These are phyloP conservation scores for Drosophila melanogaster DNA, from an alignment of 1,140 invertebrate species.

Conservation along the genomic window DNA sequence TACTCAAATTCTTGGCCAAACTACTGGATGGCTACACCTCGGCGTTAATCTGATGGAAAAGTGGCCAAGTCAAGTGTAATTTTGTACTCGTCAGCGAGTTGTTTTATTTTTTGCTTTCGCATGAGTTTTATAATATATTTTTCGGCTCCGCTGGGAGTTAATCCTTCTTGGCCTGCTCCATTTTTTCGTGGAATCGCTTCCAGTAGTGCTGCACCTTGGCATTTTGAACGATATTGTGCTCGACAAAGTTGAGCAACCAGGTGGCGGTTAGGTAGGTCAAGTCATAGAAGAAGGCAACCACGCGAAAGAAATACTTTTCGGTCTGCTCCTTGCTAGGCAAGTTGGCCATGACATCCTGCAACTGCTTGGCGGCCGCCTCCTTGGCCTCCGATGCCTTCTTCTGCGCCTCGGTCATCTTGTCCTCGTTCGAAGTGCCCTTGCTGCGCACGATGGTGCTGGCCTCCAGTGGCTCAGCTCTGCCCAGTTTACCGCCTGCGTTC, in stretches of 20 bases:
- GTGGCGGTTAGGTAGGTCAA: conserved; percentile 42
- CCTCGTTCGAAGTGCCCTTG: neutral
- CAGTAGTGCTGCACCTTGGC: conserved; percentile 62
- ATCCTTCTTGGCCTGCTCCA: conserved; percentile 73
- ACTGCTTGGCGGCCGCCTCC: conserved; percentile 45
- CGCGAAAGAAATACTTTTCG: conserved; percentile 70
- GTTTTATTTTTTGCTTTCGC: conserved; percentile 16
- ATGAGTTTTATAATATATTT: conserved; percentile 12
- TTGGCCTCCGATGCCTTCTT: conserved; percentile 17
- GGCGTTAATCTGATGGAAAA: conserved; percentile 22
- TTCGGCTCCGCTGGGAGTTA: conserved; percentile 20
- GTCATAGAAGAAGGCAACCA: conserved; percentile 71
- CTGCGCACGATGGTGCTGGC: neutral
- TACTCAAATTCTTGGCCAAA: conserved; percentile 86
- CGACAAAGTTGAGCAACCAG: conserved; percentile 51
- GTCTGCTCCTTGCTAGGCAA: conserved; percentile 67
- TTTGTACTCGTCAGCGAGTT: conserved; percentile 34
- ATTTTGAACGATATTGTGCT: conserved; percentile 66
- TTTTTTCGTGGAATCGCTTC: conserved; percentile 75
- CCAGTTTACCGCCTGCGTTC: conserved; percentile 8
- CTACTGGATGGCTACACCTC: conserved; percentile 56
- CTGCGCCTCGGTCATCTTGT: neutral
- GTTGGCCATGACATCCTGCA: conserved; percentile 55
- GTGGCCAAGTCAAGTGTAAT: conserved; percentile 3
- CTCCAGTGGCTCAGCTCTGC: conserved; percentile 8